phyloP scores from a whole-genome alignment of 2,113 vertebrate species.

The Aegotheles bennettii region DNA sequence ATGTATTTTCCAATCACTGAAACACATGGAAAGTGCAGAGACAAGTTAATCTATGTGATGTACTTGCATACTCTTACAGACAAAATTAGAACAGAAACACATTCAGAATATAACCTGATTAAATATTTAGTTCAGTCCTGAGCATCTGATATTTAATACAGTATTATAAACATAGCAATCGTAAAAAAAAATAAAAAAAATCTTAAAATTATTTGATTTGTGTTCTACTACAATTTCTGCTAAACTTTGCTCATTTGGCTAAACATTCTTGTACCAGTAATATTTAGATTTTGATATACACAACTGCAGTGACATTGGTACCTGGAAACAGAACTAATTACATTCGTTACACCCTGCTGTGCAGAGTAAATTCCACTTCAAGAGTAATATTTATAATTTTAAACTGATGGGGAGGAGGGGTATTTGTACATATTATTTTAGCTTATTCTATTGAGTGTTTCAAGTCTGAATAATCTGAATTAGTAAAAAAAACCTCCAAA shows the following conservation, averaged over 20 bases:
- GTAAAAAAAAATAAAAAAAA: slow-evolving; percentile 51
- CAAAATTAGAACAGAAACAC: slow-evolving; percentile 76
- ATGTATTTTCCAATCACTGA: slow-evolving; percentile 70
- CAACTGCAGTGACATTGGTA: slow-evolving; percentile 65
- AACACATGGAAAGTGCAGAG: slow-evolving; percentile 78
- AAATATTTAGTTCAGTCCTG: slow-evolving; percentile 84
- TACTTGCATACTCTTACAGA: slow-evolving; percentile 72
- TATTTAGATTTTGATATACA: slow-evolving; percentile 64
- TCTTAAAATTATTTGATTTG: slow-evolving; percentile 68
- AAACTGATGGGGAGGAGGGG: slow-evolving; percentile 11
- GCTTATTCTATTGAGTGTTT: slow-evolving; percentile 54
- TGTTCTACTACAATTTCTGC: slow-evolving; percentile 53
- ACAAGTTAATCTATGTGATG: slow-evolving; percentile 71
- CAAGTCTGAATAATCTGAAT: slow-evolving; percentile 46
- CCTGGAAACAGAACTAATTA: slow-evolving; percentile 61
- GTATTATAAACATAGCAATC: slow-evolving; percentile 72
- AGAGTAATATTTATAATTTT: slow-evolving; percentile 48
- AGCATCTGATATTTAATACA: slow-evolving; percentile 76
- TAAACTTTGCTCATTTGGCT: slow-evolving; percentile 73
- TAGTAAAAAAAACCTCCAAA: slow-evolving; percentile 38
- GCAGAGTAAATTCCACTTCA: slow-evolving; percentile 52
- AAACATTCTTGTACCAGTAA: slow-evolving; percentile 67
- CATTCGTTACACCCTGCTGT: slow-evolving; percentile 54
- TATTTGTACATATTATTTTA: slow-evolving; percentile 45
- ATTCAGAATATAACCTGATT: slow-evolving; percentile 78